Conservation (phyloP, 2,888 invertebrate species). For the Allolobophora icterica region DNA sequence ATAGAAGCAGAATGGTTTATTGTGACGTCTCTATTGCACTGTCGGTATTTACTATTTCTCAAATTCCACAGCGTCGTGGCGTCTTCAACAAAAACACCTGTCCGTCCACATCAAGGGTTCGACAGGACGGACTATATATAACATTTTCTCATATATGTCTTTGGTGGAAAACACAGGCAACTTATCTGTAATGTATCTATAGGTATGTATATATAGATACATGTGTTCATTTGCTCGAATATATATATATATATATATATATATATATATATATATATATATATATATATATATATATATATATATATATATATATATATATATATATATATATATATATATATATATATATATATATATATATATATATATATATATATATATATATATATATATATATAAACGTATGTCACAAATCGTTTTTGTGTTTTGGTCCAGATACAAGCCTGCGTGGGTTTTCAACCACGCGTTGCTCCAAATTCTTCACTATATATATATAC, state of each 20-base stretch:
- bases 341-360: neutral
- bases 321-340: neutral
- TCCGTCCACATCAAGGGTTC: neutral
- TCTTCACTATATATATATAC: neutral
- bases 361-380: neutral
- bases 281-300: neutral
- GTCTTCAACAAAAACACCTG: neutral
- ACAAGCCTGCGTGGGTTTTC: neutral
- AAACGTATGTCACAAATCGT: too few species aligned
- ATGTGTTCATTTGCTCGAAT: neutral
- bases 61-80: conserved; percentile 2
- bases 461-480: neutral
- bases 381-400: neutral
- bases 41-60: neutral
- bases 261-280: neutral
- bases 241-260: too few species aligned
- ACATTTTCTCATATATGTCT: too few species aligned
- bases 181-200: neutral
- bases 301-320: neutral
- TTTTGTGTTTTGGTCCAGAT: neutral
- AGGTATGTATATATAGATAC: neutral
- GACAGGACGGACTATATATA: neutral
- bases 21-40: neutral
- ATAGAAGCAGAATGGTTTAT: neutral
- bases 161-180: neutral